Evolutionary conservation across 2,888 invertebrate genomes (phyloP), one percentile per base, ranked within the genome.

Genomic region (Drosophila diplacantha): DNA sequence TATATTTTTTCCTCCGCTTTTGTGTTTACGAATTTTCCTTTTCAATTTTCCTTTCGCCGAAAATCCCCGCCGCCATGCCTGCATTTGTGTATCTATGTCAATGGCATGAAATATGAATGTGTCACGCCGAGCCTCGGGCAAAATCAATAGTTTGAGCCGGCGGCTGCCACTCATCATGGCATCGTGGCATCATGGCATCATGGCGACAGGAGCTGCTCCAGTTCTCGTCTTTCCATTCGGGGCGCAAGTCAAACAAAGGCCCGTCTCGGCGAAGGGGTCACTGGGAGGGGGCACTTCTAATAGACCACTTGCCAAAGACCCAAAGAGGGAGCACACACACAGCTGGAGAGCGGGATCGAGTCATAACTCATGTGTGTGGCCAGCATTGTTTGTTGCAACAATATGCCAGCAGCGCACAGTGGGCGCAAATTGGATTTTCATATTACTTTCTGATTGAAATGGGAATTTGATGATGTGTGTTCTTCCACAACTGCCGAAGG

Each of bases 121-220:
- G 43, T 61, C 50, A 49, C 44, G 20, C 37, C 35, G 69, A 37
- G 43, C 53, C 34, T 57, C 51, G 51, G n/a, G 60, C 61, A 78
- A 78, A 78, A 78, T 78, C 78, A 74, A 78, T 78, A 78, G 80
- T 71, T 79, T 47, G 70, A 73, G 73, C 64, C 76, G 53, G 67
- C 67, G 72, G 63, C 75, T 75, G 35, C 47, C 65, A 49, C 35
- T 67, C 67, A 51, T 53, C 75, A 70, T 79, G 54, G 43, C 43
- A 29, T 44, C 61, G 35, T 61, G 49, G 35, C 44, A 18, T 14
- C 44, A 72, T 77, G 44, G 44, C 44, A 44, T 31, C 29, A 67
- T 75, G 54, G 39, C 55, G 12, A 59, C 32, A 54, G 51, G 35
- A 57, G 57, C 50, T 66, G 74, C 52, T 59, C 62, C 55, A 53